A percentile compares a stretch with the other conserved stretches of the same genome.
Evolutionary conservation across 2,113 vertebrate genomes (phyloP).

Genomic region (Hippocampus barbouri): DNA sequence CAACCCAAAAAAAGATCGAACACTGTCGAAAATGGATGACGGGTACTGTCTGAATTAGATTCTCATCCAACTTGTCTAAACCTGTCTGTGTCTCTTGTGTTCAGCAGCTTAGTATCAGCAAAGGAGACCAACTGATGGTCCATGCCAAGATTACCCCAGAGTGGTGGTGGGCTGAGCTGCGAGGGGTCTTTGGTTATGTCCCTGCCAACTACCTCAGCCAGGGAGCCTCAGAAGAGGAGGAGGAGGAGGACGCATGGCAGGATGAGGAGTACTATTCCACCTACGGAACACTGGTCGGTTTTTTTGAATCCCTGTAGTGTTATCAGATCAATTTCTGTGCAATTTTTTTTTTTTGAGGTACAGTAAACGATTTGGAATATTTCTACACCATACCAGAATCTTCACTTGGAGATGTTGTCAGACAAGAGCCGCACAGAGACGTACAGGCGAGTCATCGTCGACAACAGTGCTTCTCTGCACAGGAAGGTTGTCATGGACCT

Average conservation of each 20-base stretch:
- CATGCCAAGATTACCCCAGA: conserved; percentile 65
- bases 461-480: conserved; percentile 66
- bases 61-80: neutral
- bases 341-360: too few relatives aligned
- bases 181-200: conserved; percentile 67
- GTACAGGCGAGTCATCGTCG: conserved; percentile 70
- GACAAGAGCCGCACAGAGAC: conserved; percentile 75
- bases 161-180: conserved; percentile 79
- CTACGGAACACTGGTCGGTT: conserved; percentile 72
- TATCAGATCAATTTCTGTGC: neutral
- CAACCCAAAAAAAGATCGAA: too few relatives aligned
- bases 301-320: neutral
- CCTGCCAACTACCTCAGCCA: conserved; percentile 65
- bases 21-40: neutral
- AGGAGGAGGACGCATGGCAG: conserved; percentile 75
- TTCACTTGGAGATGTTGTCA: conserved; percentile 79
- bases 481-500: conserved; percentile 77
- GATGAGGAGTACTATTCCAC: conserved; percentile 79
- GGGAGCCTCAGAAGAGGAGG: conserved; percentile 45
- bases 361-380: neutral
- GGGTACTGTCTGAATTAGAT: neutral
- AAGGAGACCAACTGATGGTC: conserved; percentile 55
- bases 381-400: conserved; percentile 57
- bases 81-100: neutral
- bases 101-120: conserved; percentile 46